These are phyloP conservation scores for Ametastegia equiseti DNA, from an alignment of 2,888 invertebrate species.

Conservation along the genomic window DNA sequence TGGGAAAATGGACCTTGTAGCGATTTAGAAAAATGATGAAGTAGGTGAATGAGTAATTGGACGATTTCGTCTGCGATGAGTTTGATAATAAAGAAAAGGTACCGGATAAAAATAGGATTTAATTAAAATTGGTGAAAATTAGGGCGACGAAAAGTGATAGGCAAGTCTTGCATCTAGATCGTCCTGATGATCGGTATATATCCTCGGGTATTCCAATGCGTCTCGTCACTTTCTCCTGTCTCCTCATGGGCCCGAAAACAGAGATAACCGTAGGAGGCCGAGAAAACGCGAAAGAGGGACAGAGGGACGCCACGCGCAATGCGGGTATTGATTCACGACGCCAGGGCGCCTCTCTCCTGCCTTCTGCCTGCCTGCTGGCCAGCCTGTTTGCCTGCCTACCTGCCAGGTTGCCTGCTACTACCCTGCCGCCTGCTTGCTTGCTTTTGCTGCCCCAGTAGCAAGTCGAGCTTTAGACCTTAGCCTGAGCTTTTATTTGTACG, in stretches of 20 bases:
- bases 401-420: conserved; percentile 73
- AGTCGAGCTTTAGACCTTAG: conserved; percentile 49
- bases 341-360: conserved; percentile 64
- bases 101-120: background rate
- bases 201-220: conserved; percentile 44
- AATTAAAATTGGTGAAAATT: background rate
- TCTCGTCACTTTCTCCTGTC: conserved; percentile 65
- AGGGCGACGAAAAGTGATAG: background rate
- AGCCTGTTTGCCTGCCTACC: conserved; percentile 70
- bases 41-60: too few species aligned
- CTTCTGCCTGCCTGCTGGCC: conserved; percentile 64
- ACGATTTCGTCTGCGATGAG: too few species aligned
- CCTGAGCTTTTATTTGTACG: background rate
- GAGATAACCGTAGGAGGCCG: conserved; percentile 42
- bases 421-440: conserved; percentile 53
- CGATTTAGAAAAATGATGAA: too few species aligned
- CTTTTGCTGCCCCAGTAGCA: conserved; percentile 61
- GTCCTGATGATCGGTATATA: conserved; percentile 30
- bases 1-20: too few species aligned
- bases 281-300: conserved; percentile 76
- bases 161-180: conserved; percentile 22
- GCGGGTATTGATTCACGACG: conserved; percentile 76
- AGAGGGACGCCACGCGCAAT: conserved; percentile 75
- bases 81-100: background rate
- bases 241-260: conserved; percentile 28